Evolutionary conservation across 1,140 invertebrate species (phyloP).

Genomic region (Ruditapes philippinarum): DNA sequence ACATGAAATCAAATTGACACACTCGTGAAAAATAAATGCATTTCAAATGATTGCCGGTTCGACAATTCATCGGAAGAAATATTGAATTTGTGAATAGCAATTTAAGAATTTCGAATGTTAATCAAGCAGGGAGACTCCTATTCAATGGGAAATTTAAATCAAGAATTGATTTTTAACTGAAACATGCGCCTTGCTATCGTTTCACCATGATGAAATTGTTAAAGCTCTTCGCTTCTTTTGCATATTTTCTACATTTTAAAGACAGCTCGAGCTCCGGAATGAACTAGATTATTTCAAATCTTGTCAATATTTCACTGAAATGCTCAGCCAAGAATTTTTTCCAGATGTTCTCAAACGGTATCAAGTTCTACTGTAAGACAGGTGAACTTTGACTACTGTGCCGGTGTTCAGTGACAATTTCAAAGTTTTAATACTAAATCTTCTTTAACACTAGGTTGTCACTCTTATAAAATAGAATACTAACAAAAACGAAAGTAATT

Average conservation of each 20-base stretch:
- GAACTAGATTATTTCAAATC: background rate
- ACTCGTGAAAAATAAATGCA: slow-evolving; percentile 60
- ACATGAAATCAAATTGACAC: slow-evolving; percentile 55
- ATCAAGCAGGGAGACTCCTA: slow-evolving; percentile 18
- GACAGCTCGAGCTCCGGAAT: background rate
- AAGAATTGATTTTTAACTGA: slow-evolving; percentile 52
- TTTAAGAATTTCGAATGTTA: slow-evolving; percentile 58
- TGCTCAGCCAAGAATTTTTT: background rate
- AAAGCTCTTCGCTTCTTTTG: slow-evolving; percentile 10
- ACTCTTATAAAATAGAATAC: too few species aligned
- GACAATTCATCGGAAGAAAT: slow-evolving; percentile 44
- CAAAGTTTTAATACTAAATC: too few species aligned
- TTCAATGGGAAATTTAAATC: slow-evolving; percentile 29
- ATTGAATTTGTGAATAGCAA: slow-evolving; percentile 58
- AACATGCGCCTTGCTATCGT: slow-evolving; percentile 30
- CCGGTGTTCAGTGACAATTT: too few species aligned
- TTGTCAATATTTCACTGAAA: background rate
- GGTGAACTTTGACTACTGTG: too few species aligned
- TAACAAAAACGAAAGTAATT: too few species aligned
- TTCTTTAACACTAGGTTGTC: too few species aligned
- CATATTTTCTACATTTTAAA: slow-evolving; percentile 29
- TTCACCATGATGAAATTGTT: slow-evolving; percentile 15
- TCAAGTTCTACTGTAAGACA: too few species aligned
- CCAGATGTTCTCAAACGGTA: background rate
- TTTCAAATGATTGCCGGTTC: slow-evolving; percentile 54